Percentiles rank a stretch among this genome's conserved stretches.
Conservation (phyloP, 1,140 invertebrate species). For the Heliconius himera region DNA sequence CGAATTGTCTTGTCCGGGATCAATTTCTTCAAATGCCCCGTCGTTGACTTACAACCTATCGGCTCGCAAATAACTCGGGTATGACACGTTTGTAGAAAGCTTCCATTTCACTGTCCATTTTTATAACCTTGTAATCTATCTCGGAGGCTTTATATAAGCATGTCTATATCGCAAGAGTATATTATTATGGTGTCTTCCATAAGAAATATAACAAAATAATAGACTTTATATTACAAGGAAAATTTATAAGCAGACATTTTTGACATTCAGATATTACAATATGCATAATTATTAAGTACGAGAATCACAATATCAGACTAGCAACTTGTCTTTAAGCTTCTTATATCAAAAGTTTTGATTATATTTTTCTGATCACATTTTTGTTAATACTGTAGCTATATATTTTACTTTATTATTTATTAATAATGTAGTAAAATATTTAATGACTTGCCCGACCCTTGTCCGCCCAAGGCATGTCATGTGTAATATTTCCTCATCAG, state of each 20-base stretch:
- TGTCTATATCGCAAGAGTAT: background rate
- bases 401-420: background rate
- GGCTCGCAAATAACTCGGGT: slow-evolving; percentile 17
- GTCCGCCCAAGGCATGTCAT: background rate
- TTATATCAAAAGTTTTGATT: too few relatives aligned
- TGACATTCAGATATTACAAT: background rate
- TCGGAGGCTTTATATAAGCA: background rate
- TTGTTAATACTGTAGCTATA: background rate
- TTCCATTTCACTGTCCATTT: background rate
- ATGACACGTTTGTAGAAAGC: slow-evolving; percentile 1
- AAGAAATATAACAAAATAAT: background rate
- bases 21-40: slow-evolving; percentile 11
- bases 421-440: background rate
- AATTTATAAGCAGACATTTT: too few relatives aligned
- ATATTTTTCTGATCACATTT: background rate
- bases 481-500: too few relatives aligned
- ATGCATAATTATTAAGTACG: background rate
- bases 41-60: background rate
- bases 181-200: background rate
- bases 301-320: too few relatives aligned
- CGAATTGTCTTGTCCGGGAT: background rate
- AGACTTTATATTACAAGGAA: too few relatives aligned
- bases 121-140: slow-evolving; percentile 5
- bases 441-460: background rate
- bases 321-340: too few relatives aligned